Evolutionary conservation across 2,888 invertebrate genomes (phyloP), one percentile per base, ranked within the genome.

Genomic region (Alentia gelatinosa): DNA sequence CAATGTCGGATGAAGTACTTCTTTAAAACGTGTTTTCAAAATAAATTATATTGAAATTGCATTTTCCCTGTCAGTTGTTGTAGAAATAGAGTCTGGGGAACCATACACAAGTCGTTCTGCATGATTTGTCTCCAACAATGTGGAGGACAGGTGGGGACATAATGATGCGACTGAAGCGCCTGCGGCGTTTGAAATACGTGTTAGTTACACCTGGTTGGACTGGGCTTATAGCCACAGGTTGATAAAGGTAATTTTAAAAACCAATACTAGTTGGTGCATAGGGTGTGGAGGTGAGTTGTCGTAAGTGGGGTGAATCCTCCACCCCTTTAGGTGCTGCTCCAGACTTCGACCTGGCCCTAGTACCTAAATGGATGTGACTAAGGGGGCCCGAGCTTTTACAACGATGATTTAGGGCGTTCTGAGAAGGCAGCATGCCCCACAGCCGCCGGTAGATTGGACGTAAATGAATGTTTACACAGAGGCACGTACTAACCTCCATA

Each of bases 401-500:
- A n/a, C n/a, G n/a, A n/a, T 56, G 56, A 56, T 56, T 56, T 12
- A 56, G 56, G 56, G 19, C 23, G 56, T 56, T 19, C n/a, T 3
- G 30, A 5, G 30, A 74, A 15, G 74, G 33, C 74, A 33, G 30
- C 26, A 26, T 74, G 74, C 74, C 74, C 74, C 33, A 15, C 74
- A 33, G 74, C 30, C 33, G 30, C 26, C 74, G 12, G 74, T 3
- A 26, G 74, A 74, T 74, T 74, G 74, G 33, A 3, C 15, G 74
- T 74, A 74, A 74, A 74, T 74, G n/a, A 74, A 74, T 74, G 74
- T 74, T 74, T 74, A 74, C 74, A 26, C 30, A 74, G 74, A 0
- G 33, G 74, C 1, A 33, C 26, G 33, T 33, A 74, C 56, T 26
- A 4, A n/a, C n/a, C 30, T 4, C 7, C 26, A 33, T 33, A 33